Evolutionary conservation across 2,888 invertebrate genomes (phyloP).

Genomic region (Limnephilus auricula): DNA sequence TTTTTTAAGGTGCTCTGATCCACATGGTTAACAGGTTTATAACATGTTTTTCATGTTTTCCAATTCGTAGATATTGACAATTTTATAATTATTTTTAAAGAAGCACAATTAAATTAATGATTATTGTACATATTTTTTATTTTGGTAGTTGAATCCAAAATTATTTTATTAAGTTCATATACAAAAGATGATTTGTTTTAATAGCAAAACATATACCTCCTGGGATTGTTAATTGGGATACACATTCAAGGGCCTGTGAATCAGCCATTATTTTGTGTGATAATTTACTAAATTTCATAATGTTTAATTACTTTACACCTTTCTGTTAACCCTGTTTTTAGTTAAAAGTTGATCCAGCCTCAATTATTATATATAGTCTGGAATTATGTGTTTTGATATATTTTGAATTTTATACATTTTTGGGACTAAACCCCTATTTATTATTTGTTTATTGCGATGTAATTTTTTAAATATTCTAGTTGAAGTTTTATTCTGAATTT

Average conservation of each 20-base stretch:
- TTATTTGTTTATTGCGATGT: constrained; percentile 18
- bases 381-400: constrained; percentile 18
- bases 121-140: constrained; percentile 11
- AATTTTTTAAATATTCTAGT: constrained; percentile 26
- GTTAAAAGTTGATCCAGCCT: constrained; percentile 29
- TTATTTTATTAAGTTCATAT: constrained; percentile 16
- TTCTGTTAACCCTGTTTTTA: constrained; percentile 22
- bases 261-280: constrained; percentile 58
- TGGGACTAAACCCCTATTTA: not conserved
- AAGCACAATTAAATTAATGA: not conserved
- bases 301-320: constrained; percentile 21
- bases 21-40: not conserved
- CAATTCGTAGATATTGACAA: not conserved
- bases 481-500: constrained; percentile 19
- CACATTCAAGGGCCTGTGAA: constrained; percentile 43
- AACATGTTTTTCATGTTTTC: not conserved
- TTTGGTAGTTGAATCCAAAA: constrained; percentile 30
- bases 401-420: constrained; percentile 17
- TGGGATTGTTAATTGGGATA: constrained; percentile 49
- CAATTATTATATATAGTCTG: constrained; percentile 33
- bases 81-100: not conserved
- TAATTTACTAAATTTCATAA: constrained; percentile 54
- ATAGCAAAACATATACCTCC: constrained; percentile 36
- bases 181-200: constrained; percentile 6
- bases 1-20: constrained; percentile 36